Base-by-base conservation (phyloP, 2,888 invertebrate species). In the Ornithoptera alexandrae region DNA sequence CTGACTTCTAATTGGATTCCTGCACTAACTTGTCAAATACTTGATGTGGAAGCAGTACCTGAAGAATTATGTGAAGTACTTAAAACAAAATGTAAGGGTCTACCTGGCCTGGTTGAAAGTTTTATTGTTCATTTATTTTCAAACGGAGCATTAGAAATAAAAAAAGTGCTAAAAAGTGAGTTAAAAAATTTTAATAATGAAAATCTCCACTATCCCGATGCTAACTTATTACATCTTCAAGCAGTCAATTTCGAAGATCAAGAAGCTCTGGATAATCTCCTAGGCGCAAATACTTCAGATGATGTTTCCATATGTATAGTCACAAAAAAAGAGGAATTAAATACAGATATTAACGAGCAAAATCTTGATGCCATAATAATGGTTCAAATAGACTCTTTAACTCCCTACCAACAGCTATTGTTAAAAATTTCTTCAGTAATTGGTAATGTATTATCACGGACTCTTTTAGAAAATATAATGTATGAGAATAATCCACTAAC, bases 401-500 rank as follows among this genome's bases (percentile, higher is more conserved):
- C 93, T 7, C 91, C 93, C 0, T 94, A 94, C 77, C 94, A 95
- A 78, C 94, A 95, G 76, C 80, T 93, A 67, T 83, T 95, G 62
- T 81, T 95, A 18, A 94, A 94, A 82, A 94, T 94, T 69, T 94
- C 93, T 10, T 92, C 94, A 0, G 93, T 94, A 0, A 85, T 95
- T 53, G 95, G 95, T 0, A 86, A 89, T 58, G 81, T 92, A 7
- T 88, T 95, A 70, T 90, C 92, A 18, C 86, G 94, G 72, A 86
- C 87, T 30, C 87, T 93, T 50, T 79, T 95, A 70, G 91, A 93
- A 76, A 90, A 84, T 65, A 89, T 94, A 36, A 90, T 94, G 88
- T 90, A 92, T 71, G 92, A 94, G 80, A 92, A 93, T 63, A 86
- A 92, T 69, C 76, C 84, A 57, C 67, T 89, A n/a, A 84, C 85